These are phyloP conservation scores for Eupithecia vulgata DNA, from an alignment of 2,888 invertebrate genomes.

Conservation along the genomic window DNA sequence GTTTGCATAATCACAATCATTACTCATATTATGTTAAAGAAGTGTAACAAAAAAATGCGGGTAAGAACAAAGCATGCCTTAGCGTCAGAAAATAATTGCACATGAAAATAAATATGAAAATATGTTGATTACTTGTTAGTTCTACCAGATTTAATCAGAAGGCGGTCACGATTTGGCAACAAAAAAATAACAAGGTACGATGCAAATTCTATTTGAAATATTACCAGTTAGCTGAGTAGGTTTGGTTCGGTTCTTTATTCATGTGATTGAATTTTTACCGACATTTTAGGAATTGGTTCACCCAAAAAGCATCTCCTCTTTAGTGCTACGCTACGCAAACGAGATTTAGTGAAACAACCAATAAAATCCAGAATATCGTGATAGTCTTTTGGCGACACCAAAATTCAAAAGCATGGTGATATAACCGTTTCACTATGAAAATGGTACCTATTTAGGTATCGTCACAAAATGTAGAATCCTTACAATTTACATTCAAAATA, in stretches of 20 bases:
- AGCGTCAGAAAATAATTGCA: constrained; percentile 50
- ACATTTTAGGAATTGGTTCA: background rate
- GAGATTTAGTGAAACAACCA: too few relatives aligned
- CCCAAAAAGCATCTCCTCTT: too few relatives aligned
- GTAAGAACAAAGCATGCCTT: constrained; percentile 49
- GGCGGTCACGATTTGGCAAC: constrained; percentile 52
- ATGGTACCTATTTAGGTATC: too few relatives aligned
- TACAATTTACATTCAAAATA: too few relatives aligned
- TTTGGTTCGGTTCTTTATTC: background rate
- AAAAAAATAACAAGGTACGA: constrained; percentile 53
- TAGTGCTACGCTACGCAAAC: too few relatives aligned
- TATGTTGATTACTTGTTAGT: constrained; percentile 30
- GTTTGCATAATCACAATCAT: constrained; percentile 34
- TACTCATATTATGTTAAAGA: constrained; percentile 39
- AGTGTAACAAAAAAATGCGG: constrained; percentile 40
- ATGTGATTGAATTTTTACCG: background rate
- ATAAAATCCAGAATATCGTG: too few relatives aligned
- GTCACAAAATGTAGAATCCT: too few relatives aligned
- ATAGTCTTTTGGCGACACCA: too few relatives aligned
- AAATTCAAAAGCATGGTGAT: too few relatives aligned
- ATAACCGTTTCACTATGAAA: too few relatives aligned
- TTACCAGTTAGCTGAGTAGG: background rate
- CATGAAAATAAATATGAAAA: constrained; percentile 52
- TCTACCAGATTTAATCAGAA: constrained; percentile 45
- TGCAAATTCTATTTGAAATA: constrained; percentile 54